Conservation (phyloP, 2,888 invertebrate species). For the Poecilus cupreus region DNA sequence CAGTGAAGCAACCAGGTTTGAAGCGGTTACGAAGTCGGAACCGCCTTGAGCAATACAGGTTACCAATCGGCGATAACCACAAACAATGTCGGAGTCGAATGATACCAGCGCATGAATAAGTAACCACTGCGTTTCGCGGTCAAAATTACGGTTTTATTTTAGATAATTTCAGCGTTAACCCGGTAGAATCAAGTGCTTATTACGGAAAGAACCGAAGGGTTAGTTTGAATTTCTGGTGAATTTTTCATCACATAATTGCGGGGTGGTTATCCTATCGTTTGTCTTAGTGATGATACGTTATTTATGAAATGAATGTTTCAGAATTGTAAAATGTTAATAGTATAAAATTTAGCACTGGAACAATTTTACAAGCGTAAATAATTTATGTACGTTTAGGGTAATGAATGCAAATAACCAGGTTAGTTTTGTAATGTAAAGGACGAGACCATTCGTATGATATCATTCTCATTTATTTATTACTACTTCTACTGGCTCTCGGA, state of each 20-base stretch:
- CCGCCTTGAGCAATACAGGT: background rate
- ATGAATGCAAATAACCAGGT: conserved; percentile 20
- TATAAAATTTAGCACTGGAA: conserved; percentile 30
- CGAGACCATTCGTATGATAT: conserved; percentile 8
- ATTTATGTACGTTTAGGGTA: conserved; percentile 10
- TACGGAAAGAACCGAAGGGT: conserved; percentile 10
- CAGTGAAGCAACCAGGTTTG: background rate
- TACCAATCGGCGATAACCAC: background rate
- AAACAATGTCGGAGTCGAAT: background rate
- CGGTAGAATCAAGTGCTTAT: background rate
- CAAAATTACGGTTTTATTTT: conserved; percentile 10
- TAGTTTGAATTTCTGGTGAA: conserved; percentile 28
- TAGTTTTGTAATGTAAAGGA: background rate
- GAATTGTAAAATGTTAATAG: conserved; percentile 23
- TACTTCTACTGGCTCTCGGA: background rate
- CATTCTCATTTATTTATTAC: conserved; percentile 11
- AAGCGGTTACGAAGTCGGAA: background rate
- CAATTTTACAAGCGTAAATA: conserved; percentile 36
- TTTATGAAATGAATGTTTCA: conserved; percentile 2
- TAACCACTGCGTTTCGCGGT: background rate
- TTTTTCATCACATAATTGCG: conserved; percentile 29
- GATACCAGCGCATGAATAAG: background rate
- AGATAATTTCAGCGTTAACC: conserved; percentile 18
- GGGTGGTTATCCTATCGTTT: background rate
- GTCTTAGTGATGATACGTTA: conserved; percentile 6